These are phyloP conservation scores for Oplegnathus fasciatus DNA, from an alignment of 2,113 vertebrate species.

Conservation along the genomic window DNA sequence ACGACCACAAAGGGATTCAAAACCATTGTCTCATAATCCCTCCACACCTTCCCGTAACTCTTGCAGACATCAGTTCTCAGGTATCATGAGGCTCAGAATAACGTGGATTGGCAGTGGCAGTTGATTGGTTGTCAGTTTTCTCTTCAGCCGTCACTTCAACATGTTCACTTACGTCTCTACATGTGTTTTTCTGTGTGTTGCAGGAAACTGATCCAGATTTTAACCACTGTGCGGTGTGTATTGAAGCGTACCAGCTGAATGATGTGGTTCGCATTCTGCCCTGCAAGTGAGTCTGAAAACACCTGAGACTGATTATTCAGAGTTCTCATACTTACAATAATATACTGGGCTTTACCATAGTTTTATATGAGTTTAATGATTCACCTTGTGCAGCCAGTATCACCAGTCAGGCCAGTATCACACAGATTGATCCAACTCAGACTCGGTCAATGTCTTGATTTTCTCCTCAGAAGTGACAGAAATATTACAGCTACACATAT, in stretches of 20 bases:
- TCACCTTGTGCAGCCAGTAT: background rate
- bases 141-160: no score
- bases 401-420: background rate
- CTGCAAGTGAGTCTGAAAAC: constrained; percentile 92
- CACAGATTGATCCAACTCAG: background rate
- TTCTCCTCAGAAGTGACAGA: no score
- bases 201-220: constrained; percentile 99
- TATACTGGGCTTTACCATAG: no score
- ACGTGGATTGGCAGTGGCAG: no score
- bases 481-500: background rate
- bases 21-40: no score
- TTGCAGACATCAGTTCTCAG: no score
- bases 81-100: no score
- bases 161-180: background rate
- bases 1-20: no score
- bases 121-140: background rate
- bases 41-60: no score
- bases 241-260: constrained; percentile 97
- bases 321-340: background rate
- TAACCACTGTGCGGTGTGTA: constrained; percentile 98
- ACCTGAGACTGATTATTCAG: background rate
- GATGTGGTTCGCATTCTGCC: constrained; percentile 97
- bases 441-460: background rate
- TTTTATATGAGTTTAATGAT: background rate
- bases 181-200: constrained; percentile 28